phyloP scores from a whole-genome alignment of 2,113 vertebrate genomes.

The Athene noctua region DNA sequence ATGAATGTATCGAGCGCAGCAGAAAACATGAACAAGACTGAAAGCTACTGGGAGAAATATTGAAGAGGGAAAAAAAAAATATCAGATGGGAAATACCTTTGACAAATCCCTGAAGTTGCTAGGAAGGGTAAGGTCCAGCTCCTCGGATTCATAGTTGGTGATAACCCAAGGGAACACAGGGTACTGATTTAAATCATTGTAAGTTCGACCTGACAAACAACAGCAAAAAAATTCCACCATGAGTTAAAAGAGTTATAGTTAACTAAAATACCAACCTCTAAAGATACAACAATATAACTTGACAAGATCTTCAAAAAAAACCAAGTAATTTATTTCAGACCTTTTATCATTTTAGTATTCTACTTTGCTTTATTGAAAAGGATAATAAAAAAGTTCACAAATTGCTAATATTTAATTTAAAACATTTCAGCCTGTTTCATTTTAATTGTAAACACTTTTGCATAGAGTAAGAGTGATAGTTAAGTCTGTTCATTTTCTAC shows the following conservation, averaged over 20 bases:
- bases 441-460: neutral
- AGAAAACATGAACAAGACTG: neutral
- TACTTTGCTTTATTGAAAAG: neutral
- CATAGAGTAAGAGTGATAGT: neutral
- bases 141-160: slow-evolving; percentile 95
- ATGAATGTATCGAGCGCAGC: neutral
- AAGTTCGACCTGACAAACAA: slow-evolving; percentile 84
- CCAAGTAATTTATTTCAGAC: neutral
- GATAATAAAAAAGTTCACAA: neutral
- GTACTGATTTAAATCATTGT: slow-evolving; percentile 97
- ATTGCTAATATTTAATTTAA: neutral
- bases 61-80: neutral
- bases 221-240: neutral
- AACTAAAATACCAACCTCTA: neutral
- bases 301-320: neutral
- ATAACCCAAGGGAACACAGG: slow-evolving; percentile 99
- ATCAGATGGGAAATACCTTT: slow-evolving; percentile 80
- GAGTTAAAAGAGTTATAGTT: neutral
- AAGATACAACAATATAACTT: neutral
- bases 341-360: neutral
- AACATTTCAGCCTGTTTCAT: neutral
- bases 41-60: neutral
- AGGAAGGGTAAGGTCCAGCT: slow-evolving; percentile 94
- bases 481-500: neutral
- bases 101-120: slow-evolving; percentile 99